phyloP scores from a whole-genome alignment of 2,888 invertebrate genomes.

The Asteroscopus sphinx region DNA sequence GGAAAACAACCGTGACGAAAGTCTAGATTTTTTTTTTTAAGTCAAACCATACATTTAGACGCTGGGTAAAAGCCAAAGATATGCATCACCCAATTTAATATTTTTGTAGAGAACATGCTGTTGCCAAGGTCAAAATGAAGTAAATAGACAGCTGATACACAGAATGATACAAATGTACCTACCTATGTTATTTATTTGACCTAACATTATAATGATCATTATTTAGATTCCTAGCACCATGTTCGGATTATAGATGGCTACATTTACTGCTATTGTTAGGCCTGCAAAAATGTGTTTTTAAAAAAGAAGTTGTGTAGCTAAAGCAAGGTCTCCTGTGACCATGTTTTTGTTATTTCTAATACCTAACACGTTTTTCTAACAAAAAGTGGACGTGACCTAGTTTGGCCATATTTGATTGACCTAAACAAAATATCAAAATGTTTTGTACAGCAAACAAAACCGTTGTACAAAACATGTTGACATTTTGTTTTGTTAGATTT shows the following conservation, averaged over 20 bases:
- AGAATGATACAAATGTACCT: conserved; percentile 3
- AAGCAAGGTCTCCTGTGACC: too few species aligned
- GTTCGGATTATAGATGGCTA: not conserved
- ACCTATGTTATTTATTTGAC: conserved; percentile 35
- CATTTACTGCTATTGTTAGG: conserved; percentile 1
- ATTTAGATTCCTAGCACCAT: conserved; percentile 27
- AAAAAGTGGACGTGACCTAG: too few species aligned
- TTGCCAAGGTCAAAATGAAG: conserved; percentile 12
- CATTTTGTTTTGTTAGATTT: too few species aligned
- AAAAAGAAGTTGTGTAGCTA: too few species aligned
- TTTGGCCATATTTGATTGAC: too few species aligned
- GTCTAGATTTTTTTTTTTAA: not conserved
- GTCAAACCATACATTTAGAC: not conserved
- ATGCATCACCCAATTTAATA: conserved; percentile 7
- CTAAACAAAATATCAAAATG: too few species aligned
- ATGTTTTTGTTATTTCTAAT: too few species aligned
- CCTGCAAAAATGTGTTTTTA: not conserved
- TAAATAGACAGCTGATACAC: not conserved
- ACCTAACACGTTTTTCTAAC: too few species aligned
- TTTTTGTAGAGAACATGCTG: not conserved
- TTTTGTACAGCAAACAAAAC: too few species aligned
- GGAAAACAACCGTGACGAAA: too few species aligned
- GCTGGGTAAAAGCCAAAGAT: conserved; percentile 20
- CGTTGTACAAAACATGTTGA: too few species aligned
- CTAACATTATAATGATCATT: conserved; percentile 1